Evolutionary conservation across 2,888 invertebrate genomes (phyloP).

Genomic region (Shargacucullia verbasci): DNA sequence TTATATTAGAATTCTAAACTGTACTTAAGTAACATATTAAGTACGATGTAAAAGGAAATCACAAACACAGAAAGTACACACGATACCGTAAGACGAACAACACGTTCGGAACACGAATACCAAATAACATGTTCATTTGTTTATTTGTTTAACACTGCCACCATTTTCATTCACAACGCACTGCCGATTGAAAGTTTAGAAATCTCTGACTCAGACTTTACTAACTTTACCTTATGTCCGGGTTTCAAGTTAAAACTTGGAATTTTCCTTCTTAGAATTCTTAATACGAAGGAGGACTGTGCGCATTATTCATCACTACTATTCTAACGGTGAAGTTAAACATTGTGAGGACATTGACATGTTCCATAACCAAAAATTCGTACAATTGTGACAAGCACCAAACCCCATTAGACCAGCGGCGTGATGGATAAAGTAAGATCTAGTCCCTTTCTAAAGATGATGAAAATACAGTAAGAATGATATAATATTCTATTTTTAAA

Average conservation of each 20-base stretch:
- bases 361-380: no score
- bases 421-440: no score
- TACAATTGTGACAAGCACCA: no score
- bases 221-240: constrained; percentile 32
- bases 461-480: no score
- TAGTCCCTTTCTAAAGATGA: no score
- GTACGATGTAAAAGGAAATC: constrained; percentile 35
- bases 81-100: constrained; percentile 51
- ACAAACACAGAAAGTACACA: constrained; percentile 40
- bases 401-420: no score
- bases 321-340: no score
- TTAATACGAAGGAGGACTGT: background rate
- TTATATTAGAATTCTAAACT: constrained; percentile 12
- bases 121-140: constrained; percentile 64
- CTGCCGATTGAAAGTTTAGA: constrained; percentile 55
- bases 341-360: no score
- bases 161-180: constrained; percentile 54
- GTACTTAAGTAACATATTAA: constrained; percentile 37
- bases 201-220: constrained; percentile 48
- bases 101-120: constrained; percentile 62
- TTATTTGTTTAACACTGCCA: constrained; percentile 48
- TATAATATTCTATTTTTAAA: no score
- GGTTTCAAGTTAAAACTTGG: constrained; percentile 25
- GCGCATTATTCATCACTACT: no score
- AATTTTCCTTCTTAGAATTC: constrained; percentile 20